Conservation (phyloP, 2,797 vertebrate genomes). For the Sebastes oblongus region DNA sequence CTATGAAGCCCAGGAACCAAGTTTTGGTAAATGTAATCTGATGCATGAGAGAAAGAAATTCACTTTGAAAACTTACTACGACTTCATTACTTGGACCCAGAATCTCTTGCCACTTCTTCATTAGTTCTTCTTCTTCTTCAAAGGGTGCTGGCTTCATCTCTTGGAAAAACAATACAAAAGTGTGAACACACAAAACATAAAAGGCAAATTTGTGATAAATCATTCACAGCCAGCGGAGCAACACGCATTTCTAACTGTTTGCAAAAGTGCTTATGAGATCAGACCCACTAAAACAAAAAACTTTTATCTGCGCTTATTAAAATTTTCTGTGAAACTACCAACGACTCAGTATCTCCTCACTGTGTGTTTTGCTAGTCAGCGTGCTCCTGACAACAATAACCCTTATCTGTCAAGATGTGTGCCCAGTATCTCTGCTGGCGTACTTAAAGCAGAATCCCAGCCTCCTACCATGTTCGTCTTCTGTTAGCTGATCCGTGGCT, state of each 20-base stretch:
- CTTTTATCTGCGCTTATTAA: slow-evolving; percentile 9
- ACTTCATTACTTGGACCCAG: slow-evolving; percentile 91
- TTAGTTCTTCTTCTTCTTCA: slow-evolving; percentile 82
- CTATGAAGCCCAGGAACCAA: neutral
- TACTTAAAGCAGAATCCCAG: slow-evolving; percentile 33
- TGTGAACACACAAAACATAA: slow-evolving; percentile 4
- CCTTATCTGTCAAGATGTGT: slow-evolving; percentile 50
- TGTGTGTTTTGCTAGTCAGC: slow-evolving; percentile 8
- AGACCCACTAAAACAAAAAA: neutral
- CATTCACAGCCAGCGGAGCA: neutral
- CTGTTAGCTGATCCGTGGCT: slow-evolving; percentile 67
- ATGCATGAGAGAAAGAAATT: slow-evolving; percentile 1
- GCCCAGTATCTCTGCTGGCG: slow-evolving; percentile 37
- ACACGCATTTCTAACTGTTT: neutral
- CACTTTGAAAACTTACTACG: slow-evolving; percentile 83
- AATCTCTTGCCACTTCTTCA: slow-evolving; percentile 90
- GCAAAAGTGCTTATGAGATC: neutral
- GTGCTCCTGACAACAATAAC: slow-evolving; percentile 46
- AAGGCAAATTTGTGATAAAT: neutral
- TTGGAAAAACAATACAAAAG: slow-evolving; percentile 46
- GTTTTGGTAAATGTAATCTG: neutral
- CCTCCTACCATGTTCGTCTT: slow-evolving; percentile 74
- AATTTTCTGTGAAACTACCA: neutral
- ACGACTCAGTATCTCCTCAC: slow-evolving; percentile 9
- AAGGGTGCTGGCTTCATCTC: slow-evolving; percentile 62